Evolutionary conservation across 2,113 vertebrate species (phyloP), one percentile per base, ranked within the genome.

Genomic region (Macroglossus sobrinus): DNA sequence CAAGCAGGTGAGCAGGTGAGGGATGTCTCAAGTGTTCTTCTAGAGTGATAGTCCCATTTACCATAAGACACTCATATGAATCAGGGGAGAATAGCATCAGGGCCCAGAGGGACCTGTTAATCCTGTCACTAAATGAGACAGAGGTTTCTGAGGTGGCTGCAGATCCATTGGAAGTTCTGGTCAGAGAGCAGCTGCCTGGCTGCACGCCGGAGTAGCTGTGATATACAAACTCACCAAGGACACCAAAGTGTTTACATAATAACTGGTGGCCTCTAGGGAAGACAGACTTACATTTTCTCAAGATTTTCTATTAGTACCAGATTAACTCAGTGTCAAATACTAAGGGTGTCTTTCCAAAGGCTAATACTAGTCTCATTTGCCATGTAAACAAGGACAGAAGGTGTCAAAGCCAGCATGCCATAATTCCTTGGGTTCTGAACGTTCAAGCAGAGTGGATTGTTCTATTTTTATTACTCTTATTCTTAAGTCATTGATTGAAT

Each of bases 281-380:
- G 76, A 96, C 72, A 85, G 94, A 92, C 74, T 97, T 97, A 91
- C 61, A 35, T 88, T 47, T 97, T 88, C 80, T 96, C 68, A 92
- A 97, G 94, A 71, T 45, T 91, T 84, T 95, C 95, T 89, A 91
- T 94, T 94, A 91, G 66, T 55, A 55, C 68, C 53, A 76, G 53
- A 94, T 94, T 89, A 93, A 79, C 61, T 40, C 57, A 88, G 75
- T 94, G 91, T 95, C 66, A 94, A 75, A 74, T n/a, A 92, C 21
- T 93, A 26, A 89, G 22, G 61, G 47, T 47, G 80, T 71, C 18
- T 91, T 94, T 74, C 88, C 94, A 43, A 63, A 22, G 18, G 35
- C 43, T 94, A 94, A 96, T 47, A 18, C 1, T 24, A 45, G 47
- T 74, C 61, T 93, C 86, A 6, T 57, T 13, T 95, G 76, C 87